Percentiles rank a stretch among this genome's conserved stretches.
These are phyloP conservation scores for Cyanocitta stelleri DNA, from an alignment of 2,113 vertebrate species.

Conservation along the genomic window DNA sequence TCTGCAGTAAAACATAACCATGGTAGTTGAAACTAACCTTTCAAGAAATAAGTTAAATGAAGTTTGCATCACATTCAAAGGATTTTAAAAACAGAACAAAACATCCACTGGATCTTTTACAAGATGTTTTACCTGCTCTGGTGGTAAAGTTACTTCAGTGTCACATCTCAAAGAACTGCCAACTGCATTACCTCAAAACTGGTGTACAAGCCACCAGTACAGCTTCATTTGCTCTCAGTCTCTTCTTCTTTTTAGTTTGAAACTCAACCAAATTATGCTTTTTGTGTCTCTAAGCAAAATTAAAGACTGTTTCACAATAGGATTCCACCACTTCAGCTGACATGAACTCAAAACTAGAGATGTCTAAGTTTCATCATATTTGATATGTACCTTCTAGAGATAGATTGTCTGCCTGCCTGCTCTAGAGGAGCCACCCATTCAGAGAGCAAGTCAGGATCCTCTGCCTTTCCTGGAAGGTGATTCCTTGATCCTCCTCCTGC, in stretches of 20 bases:
- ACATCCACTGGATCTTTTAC: neutral
- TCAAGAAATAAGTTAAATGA: neutral
- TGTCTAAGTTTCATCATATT: neutral
- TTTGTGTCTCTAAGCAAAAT: neutral
- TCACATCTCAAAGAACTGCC: neutral
- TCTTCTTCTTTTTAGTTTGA: neutral
- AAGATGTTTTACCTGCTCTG: neutral
- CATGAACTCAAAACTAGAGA: neutral
- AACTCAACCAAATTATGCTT: neutral
- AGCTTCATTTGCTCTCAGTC: neutral
- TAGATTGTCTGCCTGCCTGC: neutral
- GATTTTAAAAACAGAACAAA: neutral
- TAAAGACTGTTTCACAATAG: neutral
- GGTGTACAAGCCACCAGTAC: neutral
- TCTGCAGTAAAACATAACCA: neutral
- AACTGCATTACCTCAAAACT: neutral
- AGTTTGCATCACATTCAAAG: neutral
- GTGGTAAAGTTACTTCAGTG: neutral
- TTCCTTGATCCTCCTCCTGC: conserved; percentile 27
- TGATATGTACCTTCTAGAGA: neutral
- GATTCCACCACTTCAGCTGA: neutral
- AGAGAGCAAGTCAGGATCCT: neutral
- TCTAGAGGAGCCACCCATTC: neutral
- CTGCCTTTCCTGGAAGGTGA: conserved; percentile 21
- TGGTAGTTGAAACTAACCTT: neutral